Evolutionary conservation across 2,797 vertebrate genomes (phyloP), one percentile per base, ranked within the genome.

Genomic region (Spinibarbus caldwelli): DNA sequence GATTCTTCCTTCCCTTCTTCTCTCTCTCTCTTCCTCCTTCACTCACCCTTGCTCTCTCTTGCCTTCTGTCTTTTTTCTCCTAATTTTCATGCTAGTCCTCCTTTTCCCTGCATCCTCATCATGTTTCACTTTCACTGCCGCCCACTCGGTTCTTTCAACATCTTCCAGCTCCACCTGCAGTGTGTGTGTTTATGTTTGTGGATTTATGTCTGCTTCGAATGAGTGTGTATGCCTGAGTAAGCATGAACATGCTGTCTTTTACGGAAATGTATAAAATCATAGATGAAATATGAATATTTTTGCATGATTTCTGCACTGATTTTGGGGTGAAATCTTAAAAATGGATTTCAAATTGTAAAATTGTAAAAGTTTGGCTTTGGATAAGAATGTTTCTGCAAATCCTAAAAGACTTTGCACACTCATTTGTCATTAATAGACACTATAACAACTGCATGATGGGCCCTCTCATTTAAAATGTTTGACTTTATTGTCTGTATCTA

Each of bases 1-100:
- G 52, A 29, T 78, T 84, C 54, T 84, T 59, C 59, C 3, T 62
- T 84, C 82, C 68, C 78, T 43, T 26, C 86, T 54, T 59, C 72
- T 75, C 72, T 78, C 72, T 78, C 52, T 78, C 64, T 67, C n/a
- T 72, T 64, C 38, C 26, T 85, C 83, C 70, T 78, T 80, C 89
- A 90, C 86, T 90, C 81, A 91, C 85, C 89, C 87, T 86, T 85
- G 90, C 90, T 89, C 88, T 76, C 82, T 72, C 80, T 72, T 62
- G 71, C 85, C 75, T 80, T 78, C 89, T 90, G 86, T 90, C 82
- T 89, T 82, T 85, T 86, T 38, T 38, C 68, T 86, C 54, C 71
- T 85, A 5, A 88, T 90, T 90, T 19, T 85, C 76, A 90, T 90
- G 88, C 89, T 73, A 78, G 70, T 78, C 83, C 62, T 89, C 82